Base-by-base conservation (phyloP, 2,888 invertebrate species). In the Scaptomyza reducta region DNA sequence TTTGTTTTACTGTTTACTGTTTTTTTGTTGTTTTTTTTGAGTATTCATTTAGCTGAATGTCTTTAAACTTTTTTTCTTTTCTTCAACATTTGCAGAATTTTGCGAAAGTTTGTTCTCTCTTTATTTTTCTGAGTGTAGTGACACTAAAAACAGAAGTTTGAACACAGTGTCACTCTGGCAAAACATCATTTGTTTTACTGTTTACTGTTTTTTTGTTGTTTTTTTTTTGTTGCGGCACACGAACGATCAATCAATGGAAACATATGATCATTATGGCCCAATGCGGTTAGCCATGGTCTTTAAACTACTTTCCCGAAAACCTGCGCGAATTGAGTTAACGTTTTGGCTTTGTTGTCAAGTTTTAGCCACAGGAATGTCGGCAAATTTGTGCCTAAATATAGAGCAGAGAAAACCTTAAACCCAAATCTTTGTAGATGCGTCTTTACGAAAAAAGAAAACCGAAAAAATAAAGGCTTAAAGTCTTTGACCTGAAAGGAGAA, bases 191-290 rank as follows among this genome's bases (percentile, higher is more conserved):
- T 49, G 22, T 42, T 3, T 22, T 4, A 4, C 13, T 45, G 31
- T 35, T 11, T 33, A n/a, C n/a, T n/a, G n/a, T 18, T 27, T 45
- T 54, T 46, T 7, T 45, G 9, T 22, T 22, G 3, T 3, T 6
- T 40, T 6, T 18, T 29, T 42, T 58, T 55, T 62, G 40, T 6
- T 54, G 41, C 40, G 81, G 66, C 72, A 67, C 70, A 78, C 76
- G 85, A 87, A 65, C 84, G 56, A 81, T 87, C 78, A 81, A 84
- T 81, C 87, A 87, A 55, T 46, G 18, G 27, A 59, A 40, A 55
- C 70, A 55, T 50, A 63, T 59, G 56, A 54, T 61, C 45, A 56
- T 73, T 71, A 46, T 57, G 69, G 46, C 29, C 29, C 62, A 13
- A 49, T 64, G 70, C 66, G 74, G 75, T 78, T 71, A 68, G 58